Percentiles rank a stretch among this genome's conserved stretches.
phyloP scores from a whole-genome alignment of 2,797 vertebrate species.

The Podargus strigoides region DNA sequence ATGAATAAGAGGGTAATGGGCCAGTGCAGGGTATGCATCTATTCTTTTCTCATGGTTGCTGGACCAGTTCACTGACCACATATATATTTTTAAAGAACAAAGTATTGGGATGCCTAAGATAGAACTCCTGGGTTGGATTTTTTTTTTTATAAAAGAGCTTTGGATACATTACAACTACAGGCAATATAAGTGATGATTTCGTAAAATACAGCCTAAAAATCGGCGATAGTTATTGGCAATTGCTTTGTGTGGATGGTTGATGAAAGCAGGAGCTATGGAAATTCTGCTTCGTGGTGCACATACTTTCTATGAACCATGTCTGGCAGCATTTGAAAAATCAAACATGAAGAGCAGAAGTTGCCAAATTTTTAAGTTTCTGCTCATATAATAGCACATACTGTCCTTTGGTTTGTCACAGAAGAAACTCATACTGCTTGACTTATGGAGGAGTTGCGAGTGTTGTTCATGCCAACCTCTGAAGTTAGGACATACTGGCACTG shows the following conservation, averaged over 20 bases:
- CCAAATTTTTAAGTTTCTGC: not conserved
- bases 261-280: not conserved
- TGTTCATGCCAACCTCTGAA: not conserved
- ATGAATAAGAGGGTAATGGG: not conserved
- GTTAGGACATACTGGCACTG: too few relatives aligned
- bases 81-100: not conserved
- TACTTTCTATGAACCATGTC: too few relatives aligned
- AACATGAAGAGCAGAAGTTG: not conserved
- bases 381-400: not conserved
- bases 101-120: not conserved
- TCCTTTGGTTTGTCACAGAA: not conserved
- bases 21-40: not conserved
- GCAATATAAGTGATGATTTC: not conserved
- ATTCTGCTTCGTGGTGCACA: not conserved
- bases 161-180: not conserved
- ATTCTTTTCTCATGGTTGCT: not conserved
- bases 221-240: not conserved
- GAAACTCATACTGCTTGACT: not conserved
- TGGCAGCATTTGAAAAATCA: not conserved
- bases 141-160: not conserved
- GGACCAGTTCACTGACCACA: not conserved
- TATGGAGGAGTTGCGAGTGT: not conserved
- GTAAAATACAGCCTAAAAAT: not conserved
- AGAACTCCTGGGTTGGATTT: not conserved
- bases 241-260: not conserved